Percentiles rank a stretch among this genome's conserved stretches.
Conservation (phyloP, 2,113 vertebrate species). For the Pyrgilauda ruficollis region DNA sequence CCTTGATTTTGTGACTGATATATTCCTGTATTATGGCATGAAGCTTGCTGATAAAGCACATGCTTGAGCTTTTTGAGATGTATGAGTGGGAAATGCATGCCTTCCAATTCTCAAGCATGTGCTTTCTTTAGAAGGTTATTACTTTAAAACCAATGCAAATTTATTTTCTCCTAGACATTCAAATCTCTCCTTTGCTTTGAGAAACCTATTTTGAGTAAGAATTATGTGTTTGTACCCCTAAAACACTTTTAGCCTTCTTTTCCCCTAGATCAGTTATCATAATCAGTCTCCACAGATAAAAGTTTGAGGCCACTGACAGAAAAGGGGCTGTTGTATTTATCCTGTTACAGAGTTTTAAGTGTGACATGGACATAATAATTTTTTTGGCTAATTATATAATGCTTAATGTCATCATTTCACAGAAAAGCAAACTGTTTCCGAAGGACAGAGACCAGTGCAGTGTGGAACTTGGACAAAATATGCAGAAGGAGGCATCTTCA, state of each 20-base stretch:
- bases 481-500: constrained; percentile 93
- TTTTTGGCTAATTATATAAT: neutral
- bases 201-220: neutral
- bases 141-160: neutral
- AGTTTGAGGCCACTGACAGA: neutral
- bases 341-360: neutral
- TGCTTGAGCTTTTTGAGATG: neutral
- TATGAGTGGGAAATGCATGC: neutral
- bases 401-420: constrained; percentile 24
- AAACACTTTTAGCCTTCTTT: neutral
- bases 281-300: neutral
- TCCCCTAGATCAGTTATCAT: neutral
- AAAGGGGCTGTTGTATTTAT: neutral
- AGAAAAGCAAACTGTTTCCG: constrained; percentile 90
- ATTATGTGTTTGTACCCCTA: neutral
- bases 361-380: neutral
- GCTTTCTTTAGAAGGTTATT: neutral
- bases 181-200: neutral
- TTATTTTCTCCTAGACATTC: neutral
- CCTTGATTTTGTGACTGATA: neutral
- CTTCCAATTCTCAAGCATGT: neutral
- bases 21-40: rapidly evolving
- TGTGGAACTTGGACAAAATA: constrained; percentile 98
- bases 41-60: neutral
- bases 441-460: constrained; percentile 92